Conservation (phyloP, 1,140 invertebrate genomes). For the Drosophila auraria region DNA sequence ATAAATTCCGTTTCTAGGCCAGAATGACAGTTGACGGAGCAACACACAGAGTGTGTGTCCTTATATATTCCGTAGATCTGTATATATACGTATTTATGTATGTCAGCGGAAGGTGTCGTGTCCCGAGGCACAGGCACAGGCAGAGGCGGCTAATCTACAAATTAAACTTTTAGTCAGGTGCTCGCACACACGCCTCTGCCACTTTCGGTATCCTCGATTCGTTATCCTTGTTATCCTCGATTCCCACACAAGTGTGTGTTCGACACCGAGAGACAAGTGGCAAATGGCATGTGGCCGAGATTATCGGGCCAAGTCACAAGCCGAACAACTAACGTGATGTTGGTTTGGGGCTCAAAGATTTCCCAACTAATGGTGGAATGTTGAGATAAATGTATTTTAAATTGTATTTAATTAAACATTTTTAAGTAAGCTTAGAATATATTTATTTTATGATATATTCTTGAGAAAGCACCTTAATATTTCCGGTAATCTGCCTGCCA, state of each 20-base stretch:
- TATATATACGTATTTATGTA: no score
- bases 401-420: neutral
- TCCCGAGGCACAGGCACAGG: neutral
- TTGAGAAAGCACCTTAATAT: neutral
- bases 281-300: conserved; percentile 24
- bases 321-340: conserved; percentile 8
- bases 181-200: conserved; percentile 4
- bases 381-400: conserved; percentile 9
- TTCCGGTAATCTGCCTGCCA: no score
- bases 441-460: neutral
- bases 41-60: neutral
- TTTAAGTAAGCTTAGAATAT: neutral
- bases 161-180: conserved; percentile 41
- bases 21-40: conserved; percentile 38
- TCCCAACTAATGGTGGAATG: neutral
- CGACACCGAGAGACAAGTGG: conserved; percentile 6
- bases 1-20: conserved; percentile 31
- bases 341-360: neutral
- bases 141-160: conserved; percentile 30
- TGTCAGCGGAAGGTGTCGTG: neutral
- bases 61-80: neutral
- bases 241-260: neutral
- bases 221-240: conserved; percentile 16
- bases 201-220: conserved; percentile 4
- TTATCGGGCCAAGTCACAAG: conserved; percentile 24